phyloP scores from a whole-genome alignment of 2,888 invertebrate species.

The Brassicogethes aeneus region DNA sequence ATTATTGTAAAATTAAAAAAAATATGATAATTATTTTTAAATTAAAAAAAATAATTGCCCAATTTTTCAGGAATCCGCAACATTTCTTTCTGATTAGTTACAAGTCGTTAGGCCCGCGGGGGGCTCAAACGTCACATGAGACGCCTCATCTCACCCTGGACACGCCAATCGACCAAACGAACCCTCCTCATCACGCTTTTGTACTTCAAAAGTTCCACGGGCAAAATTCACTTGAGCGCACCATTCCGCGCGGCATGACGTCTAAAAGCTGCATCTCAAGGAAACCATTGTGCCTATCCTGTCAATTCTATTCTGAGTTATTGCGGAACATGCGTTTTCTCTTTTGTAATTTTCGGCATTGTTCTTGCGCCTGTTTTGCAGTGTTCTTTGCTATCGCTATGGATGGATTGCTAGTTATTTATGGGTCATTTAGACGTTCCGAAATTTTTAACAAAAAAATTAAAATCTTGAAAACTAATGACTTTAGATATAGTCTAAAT shows the following conservation, averaged over 20 bases:
- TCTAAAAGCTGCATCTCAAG: conserved; percentile 36
- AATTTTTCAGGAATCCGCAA: too few relatives aligned
- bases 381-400: too few relatives aligned
- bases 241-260: conserved; percentile 31
- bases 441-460: too few relatives aligned
- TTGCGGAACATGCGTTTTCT: conserved; percentile 36
- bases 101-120: conserved; percentile 34
- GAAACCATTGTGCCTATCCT: conserved; percentile 37
- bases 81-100: conserved; percentile 37
- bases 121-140: conserved; percentile 34
- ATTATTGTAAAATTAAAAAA: too few relatives aligned
- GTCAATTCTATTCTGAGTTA: conserved; percentile 37
- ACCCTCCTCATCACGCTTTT: conserved; percentile 20
- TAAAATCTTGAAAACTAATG: too few relatives aligned
- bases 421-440: conserved; percentile 13
- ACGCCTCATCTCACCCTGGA: conserved; percentile 36
- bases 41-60: too few relatives aligned
- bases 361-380: conserved; percentile 14
- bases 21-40: too few relatives aligned
- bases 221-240: conserved; percentile 16
- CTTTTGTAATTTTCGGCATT: conserved; percentile 20
- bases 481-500: too few relatives aligned
- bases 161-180: conserved; percentile 25
- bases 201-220: conserved; percentile 12
- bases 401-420: conserved; percentile 17